Percentiles rank a stretch among this genome's conserved stretches.
Conservation (phyloP, 92 coral and sea anemone species). For the Siderastrea radians region DNA sequence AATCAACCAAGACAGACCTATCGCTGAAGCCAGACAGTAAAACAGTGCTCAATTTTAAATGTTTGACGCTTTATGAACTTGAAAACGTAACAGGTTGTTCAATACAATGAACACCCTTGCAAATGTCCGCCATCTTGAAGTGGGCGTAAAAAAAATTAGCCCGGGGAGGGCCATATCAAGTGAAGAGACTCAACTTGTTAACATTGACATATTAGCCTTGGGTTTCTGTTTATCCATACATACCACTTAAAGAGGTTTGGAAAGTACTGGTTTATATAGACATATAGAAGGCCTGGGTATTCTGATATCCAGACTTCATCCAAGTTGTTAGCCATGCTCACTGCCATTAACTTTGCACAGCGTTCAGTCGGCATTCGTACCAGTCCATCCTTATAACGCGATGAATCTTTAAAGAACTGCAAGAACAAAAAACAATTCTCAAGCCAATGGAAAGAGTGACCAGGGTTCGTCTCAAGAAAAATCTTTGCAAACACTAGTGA, state of each 20-base stretch:
- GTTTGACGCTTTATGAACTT: no score
- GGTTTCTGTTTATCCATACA: not conserved
- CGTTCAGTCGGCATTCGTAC: conserved; percentile 82
- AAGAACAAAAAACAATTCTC: not conserved
- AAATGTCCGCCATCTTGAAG: no score
- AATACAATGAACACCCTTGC: no score
- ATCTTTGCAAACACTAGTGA: no score
- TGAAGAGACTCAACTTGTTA: no score
- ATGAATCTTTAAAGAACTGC: conserved; percentile 29
- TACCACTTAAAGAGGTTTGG: conserved; percentile 81
- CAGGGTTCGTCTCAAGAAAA: no score
- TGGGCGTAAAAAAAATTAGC: no score
- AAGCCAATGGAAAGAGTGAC: not conserved
- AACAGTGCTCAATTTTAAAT: no score
- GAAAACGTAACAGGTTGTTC: no score
- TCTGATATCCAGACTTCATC: conserved; percentile 91
- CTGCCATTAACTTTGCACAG: conserved; percentile 80
- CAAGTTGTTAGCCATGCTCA: conserved; percentile 83
- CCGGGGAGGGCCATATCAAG: no score
- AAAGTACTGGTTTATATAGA: conserved; percentile 76
- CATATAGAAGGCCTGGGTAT: conserved; percentile 46
- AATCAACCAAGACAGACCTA: no score
- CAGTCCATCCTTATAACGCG: not conserved
- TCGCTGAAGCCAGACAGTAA: no score
- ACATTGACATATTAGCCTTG: not conserved